Evolutionary conservation across 2,113 vertebrate species (phyloP), one percentile per base, ranked within the genome.

Genomic region (Pseudorhombus dupliciocellatus): DNA sequence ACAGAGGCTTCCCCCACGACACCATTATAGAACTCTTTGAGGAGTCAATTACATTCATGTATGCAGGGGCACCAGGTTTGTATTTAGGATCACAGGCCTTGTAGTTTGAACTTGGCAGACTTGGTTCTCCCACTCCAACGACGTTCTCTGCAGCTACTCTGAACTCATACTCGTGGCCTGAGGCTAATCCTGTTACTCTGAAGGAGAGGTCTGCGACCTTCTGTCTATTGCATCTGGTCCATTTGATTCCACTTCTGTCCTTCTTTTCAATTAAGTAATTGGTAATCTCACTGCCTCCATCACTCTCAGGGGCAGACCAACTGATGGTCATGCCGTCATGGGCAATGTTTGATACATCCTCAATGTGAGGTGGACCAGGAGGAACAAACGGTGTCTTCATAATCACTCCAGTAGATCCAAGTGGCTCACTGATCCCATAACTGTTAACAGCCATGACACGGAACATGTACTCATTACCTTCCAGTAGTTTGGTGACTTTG

Each of bases 381-480:
- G 92, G 90, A 77, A 97, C 93, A 91, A 96, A 99, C 66, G 96
- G 97, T 84, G 96, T 98, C 92, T 92, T 98, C 95, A 98, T 98
- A 58, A 97, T 85, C 51, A 97, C 95, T 73, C 94, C 93, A 20
- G 53, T 80, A 88, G 97, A 98, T 79, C 95, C 95, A 78, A 99
- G 88, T 54, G 98, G 93, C 70, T 98, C 96, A 75, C 97, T 97
- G 72, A 92, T 84, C 63, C 98, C 98, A 0, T 96, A 96, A 80
- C 96, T 97, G 88, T 99, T 99, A 70, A 97, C 95, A 73, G 97
- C 97, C 96, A 97, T 97, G 70, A 98, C 93, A 75, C 97, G 95
- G 95, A 99, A 99, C 74, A 97, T 84, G 37, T 99, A 99, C 71
- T 99, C 97, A 87, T 98, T 97, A 75, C 97, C 96, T 93, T 97